Evolutionary conservation across 2,888 invertebrate genomes (phyloP).

Genomic region (Sarcophaga rosellei): DNA sequence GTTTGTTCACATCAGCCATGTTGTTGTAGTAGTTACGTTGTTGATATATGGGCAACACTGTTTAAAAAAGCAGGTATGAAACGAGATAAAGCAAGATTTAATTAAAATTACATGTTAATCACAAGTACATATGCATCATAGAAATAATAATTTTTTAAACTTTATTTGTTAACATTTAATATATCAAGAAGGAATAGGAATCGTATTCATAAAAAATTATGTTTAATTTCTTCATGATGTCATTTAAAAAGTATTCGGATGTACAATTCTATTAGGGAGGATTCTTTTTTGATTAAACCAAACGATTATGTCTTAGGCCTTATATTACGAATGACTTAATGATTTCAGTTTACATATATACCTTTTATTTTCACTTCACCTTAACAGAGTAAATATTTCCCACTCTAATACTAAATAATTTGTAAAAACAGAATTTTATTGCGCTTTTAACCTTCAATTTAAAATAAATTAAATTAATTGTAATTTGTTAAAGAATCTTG

Average conservation of each 20-base stretch:
- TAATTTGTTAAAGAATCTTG: slow-evolving; percentile 54
- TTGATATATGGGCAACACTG: slow-evolving; percentile 65
- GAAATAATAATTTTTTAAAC: not conserved
- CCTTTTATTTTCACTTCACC: slow-evolving; percentile 8
- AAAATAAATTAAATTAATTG: slow-evolving; percentile 57
- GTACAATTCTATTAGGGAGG: too few relatives aligned
- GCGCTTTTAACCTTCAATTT: slow-evolving; percentile 56
- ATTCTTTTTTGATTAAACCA: too few relatives aligned
- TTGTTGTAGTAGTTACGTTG: slow-evolving; percentile 51
- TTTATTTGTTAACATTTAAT: slow-evolving; percentile 15
- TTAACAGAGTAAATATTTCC: slow-evolving; percentile 18
- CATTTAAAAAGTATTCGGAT: not conserved
- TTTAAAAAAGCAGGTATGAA: not conserved
- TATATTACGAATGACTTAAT: too few relatives aligned
- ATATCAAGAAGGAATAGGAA: not conserved
- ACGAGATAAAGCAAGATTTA: slow-evolving; percentile 13
- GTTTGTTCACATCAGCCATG: slow-evolving; percentile 78
- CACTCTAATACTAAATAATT: not conserved
- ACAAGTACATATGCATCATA: not conserved
- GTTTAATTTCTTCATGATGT: not conserved
- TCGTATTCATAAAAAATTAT: slow-evolving; percentile 2
- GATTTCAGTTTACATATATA: too few relatives aligned
- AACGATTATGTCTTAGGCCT: too few relatives aligned
- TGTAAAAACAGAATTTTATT: slow-evolving; percentile 44
- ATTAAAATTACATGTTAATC: slow-evolving; percentile 17